Evolutionary conservation across 1,140 invertebrate genomes (phyloP), one percentile per base, ranked within the genome.

Genomic region (Temnothorax longispinosus): DNA sequence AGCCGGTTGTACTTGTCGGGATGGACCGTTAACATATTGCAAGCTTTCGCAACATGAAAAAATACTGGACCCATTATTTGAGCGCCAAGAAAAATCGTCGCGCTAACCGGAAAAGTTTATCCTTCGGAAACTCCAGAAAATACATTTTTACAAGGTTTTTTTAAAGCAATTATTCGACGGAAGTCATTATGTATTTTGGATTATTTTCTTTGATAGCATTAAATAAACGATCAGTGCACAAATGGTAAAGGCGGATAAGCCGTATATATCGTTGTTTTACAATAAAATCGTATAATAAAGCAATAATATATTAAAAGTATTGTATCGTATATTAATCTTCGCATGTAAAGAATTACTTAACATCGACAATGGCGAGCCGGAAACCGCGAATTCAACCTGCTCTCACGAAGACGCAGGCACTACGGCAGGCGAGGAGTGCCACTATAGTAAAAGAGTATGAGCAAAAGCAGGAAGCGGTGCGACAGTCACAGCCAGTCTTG

Each of bases 371-470:
- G 58, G 72, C 86, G 77, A 78, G 52, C 62, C 87, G 82, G 6
- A 69, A 6, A 18, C 62, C 76, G 21, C 54, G 75, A 13, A 4
- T 58, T n/a, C 52, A 15, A 21, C 44, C 65, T 3, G 75, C 54
- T 38, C 47, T 89, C 35, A 93, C 93, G 10, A 88, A 74, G 32
- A 91, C 92, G 0, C 74, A 92, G 18, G 69, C 75, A 52, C 44
- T 92, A 21, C 88, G 93, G 0, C 77, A 88, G 21, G 90, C 91
- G 27, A 93, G 35, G 62, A 84, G 89, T 11, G 77, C 90, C 0
- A 87, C 90, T 1, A 0, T 89, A 0, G 13, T 93, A 0, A 76
- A 58, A 44, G 87, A 88, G 13, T 15, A 27, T 0, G 76, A 84
- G 52, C 2, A 64, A 10, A 85, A 47, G 0, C 15, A 81, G 7